Evolutionary conservation across 1,140 invertebrate genomes (phyloP), one percentile per base, ranked within the genome.

Genomic region (Camponotus floridanus): DNA sequence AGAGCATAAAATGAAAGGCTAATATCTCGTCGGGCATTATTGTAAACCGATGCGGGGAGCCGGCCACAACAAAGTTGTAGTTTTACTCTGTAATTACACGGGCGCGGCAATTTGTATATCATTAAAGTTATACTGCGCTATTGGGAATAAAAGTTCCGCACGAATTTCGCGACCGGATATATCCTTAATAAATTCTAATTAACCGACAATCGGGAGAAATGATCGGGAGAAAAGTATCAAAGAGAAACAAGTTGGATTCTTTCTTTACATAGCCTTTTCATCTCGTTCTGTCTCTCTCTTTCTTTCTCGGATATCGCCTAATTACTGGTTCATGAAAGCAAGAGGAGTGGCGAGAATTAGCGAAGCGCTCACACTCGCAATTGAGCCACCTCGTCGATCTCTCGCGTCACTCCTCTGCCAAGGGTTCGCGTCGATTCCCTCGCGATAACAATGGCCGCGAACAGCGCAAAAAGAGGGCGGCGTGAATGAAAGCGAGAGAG

Each of bases 1-100:
- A 64, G 67, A 61, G 87, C 64, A 59, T 55, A 71, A 83, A 87
- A 79, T 73, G 79, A 59, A 74, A 80, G 36, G 79, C 76, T 78
- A 70, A 67, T 70, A 67, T 84, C 67, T 83, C 59, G 71, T n/a
- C 76, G 76, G 76, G 76, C 87, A 90, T 89, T 87, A 86, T 71
- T 76, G 78, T 89, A 89, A 59, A 89, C 76, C 84, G 87, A 89
- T 88, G 59, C 61, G 57, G 13, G 15, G 68, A 55, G 42, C 18
- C 74, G 61, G 62, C 57, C 74, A 4, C 48, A 36, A 86, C 87
- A 26, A 86, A 86, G 74, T 79, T 74, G 84, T 80, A 65, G 71
- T 86, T 89, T 89, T 62, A 65, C 42, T 13, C 61, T 51, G 74
- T 80, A 86, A 89, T 87, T 87, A 68, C 73, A 57, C 36, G 45